Conservation (phyloP, 2,113 vertebrate genomes). For the Prietella phreatophila region DNA sequence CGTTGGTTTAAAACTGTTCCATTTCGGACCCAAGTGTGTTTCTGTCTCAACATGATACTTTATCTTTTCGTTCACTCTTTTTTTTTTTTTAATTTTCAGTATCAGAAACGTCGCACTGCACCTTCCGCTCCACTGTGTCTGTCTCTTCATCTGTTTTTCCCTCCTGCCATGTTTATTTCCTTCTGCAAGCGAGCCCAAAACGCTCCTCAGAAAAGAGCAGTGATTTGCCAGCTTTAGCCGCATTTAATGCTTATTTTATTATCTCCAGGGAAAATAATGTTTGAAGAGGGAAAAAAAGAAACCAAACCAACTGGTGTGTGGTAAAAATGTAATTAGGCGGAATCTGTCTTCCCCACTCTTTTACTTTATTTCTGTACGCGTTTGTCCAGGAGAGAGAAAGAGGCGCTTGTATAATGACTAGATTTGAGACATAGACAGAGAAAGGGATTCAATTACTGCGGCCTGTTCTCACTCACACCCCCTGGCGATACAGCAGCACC, state of each 20-base stretch:
- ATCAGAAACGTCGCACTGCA: neutral
- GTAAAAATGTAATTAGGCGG: conserved; percentile 68
- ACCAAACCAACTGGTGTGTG: conserved; percentile 59
- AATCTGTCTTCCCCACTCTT: conserved; percentile 51
- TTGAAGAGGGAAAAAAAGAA: conserved; percentile 49
- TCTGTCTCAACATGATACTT: neutral
- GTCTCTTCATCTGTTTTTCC: conserved; percentile 23
- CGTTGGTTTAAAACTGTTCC: neutral
- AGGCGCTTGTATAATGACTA: conserved; percentile 66
- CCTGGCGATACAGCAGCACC: conserved; percentile 59
- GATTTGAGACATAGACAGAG: conserved; percentile 69
- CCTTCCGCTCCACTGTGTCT: conserved; percentile 5
- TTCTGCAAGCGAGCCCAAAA: conserved; percentile 45
- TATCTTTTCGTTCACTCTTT: neutral
- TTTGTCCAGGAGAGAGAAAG: conserved; percentile 39
- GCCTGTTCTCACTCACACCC: conserved; percentile 73
- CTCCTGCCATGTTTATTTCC: conserved; percentile 48
- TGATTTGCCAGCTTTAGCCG: conserved; percentile 53
- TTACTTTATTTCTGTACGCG: conserved; percentile 42
- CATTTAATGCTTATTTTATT: conserved; percentile 62
- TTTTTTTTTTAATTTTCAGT: neutral
- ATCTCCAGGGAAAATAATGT: conserved; percentile 55
- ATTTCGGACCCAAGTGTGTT: neutral
- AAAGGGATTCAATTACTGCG: conserved; percentile 75
- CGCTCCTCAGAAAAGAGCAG: conserved; percentile 48